Percentiles rank a stretch among this genome's conserved stretches.
Evolutionary conservation across 2,888 invertebrate species (phyloP).

Genomic region (Cremastobaeus sp.): DNA sequence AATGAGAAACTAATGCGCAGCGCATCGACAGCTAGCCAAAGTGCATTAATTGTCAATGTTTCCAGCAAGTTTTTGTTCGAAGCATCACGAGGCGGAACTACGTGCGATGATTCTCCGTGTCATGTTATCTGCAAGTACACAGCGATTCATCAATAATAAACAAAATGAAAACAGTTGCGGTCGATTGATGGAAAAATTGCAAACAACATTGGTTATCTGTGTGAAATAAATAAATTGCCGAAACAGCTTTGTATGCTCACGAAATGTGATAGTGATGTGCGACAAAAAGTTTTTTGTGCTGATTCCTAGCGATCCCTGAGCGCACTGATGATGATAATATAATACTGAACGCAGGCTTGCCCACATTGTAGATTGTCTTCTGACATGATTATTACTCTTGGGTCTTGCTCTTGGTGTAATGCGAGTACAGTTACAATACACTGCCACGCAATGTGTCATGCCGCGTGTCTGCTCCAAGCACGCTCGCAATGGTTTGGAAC

Average conservation of each 20-base stretch:
- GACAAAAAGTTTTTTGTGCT: conserved; percentile 23
- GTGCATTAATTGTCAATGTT: too few relatives aligned
- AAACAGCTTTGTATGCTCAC: not conserved
- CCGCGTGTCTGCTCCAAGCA: conserved; percentile 72
- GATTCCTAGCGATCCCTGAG: conserved; percentile 44
- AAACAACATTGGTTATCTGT: not conserved
- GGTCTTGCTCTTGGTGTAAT: conserved; percentile 62
- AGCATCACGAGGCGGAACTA: too few relatives aligned
- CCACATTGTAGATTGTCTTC: conserved; percentile 67
- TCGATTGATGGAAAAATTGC: not conserved
- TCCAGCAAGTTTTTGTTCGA: too few relatives aligned
- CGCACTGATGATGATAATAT: conserved; percentile 55
- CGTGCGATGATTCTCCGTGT: too few relatives aligned
- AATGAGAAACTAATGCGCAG: too few relatives aligned
- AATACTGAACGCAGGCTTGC: conserved; percentile 37
- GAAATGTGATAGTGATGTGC: conserved; percentile 13
- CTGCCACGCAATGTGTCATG: conserved; percentile 73
- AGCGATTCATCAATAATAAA: too few relatives aligned
- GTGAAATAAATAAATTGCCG: not conserved
- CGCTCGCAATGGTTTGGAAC: conserved; percentile 54
- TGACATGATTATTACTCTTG: conserved; percentile 67
- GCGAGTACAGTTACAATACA: conserved; percentile 70
- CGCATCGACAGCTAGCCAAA: too few relatives aligned
- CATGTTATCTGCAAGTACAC: too few relatives aligned
- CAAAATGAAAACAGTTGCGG: too few relatives aligned